Percentiles rank a stretch among this genome's conserved stretches.
These are phyloP conservation scores for Podarcis siculus DNA, from an alignment of 2,797 vertebrate genomes.

Conservation along the genomic window DNA sequence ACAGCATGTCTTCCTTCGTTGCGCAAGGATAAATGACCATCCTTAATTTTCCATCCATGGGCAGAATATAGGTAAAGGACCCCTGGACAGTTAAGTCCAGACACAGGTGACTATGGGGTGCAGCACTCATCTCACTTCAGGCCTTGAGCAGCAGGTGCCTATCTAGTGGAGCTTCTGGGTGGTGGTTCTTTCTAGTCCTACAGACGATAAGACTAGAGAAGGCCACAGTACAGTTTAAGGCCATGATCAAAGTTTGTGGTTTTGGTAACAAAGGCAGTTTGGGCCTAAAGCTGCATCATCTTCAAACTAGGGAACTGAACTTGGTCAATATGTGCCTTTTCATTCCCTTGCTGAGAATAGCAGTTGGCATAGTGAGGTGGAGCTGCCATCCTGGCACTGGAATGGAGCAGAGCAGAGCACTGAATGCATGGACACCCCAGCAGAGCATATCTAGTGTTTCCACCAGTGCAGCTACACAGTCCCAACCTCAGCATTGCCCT, in stretches of 20 bases:
- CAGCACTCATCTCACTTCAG: too few relatives aligned
- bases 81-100: too few relatives aligned
- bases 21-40: not conserved
- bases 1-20: not conserved
- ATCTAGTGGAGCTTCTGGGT: not conserved
- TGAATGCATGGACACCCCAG: too few relatives aligned
- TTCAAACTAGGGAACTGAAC: not conserved
- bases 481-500: too few relatives aligned
- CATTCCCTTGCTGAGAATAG: conserved; percentile 9
- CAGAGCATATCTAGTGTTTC: too few relatives aligned
- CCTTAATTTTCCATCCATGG: not conserved
- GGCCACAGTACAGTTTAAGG: not conserved
- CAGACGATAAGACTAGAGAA: not conserved
- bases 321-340: conserved; percentile 21
- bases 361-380: too few relatives aligned
- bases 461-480: too few relatives aligned
- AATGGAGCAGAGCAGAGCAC: too few relatives aligned
- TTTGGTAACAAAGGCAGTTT: not conserved
- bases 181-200: not conserved
- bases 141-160: not conserved
- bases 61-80: too few relatives aligned
- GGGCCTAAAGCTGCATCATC: not conserved
- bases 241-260: not conserved
- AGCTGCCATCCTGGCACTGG: too few relatives aligned
- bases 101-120: too few relatives aligned